Conservation (phyloP, 2,113 vertebrate species). For the Hippocampus barbouri region DNA sequence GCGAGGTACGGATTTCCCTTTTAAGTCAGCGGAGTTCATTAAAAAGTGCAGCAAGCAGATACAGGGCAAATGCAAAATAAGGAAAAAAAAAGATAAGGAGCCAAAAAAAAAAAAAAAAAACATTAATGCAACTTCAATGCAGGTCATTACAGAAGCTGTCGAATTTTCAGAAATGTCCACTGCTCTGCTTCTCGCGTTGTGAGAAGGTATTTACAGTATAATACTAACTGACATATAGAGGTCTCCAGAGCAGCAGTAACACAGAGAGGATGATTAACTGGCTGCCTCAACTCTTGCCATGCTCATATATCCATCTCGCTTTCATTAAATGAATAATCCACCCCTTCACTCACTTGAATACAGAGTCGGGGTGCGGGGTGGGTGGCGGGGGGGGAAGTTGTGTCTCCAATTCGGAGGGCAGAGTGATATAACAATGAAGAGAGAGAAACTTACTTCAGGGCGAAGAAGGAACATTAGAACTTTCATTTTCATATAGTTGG, state of each 20-base stretch:
- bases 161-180: conserved; percentile 47
- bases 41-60: conserved; percentile 37
- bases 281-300: conserved; percentile 44
- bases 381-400: background rate
- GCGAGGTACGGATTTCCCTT: conserved; percentile 14
- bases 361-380: background rate
- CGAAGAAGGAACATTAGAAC: conserved; percentile 37
- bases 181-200: conserved; percentile 40
- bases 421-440: conserved; percentile 45
- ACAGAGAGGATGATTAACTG: conserved; percentile 57
- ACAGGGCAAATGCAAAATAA: conserved; percentile 3
- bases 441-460: conserved; percentile 40
- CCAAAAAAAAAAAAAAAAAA: conserved; percentile 48
- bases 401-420: conserved; percentile 29
- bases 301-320: conserved; percentile 51
- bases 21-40: conserved; percentile 40
- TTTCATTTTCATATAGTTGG: conserved; percentile 56
- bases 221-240: conserved; percentile 69
- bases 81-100: conserved; percentile 36
- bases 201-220: conserved; percentile 60
- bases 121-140: conserved; percentile 41
- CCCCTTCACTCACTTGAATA: conserved; percentile 57
- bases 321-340: conserved; percentile 66
- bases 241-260: conserved; percentile 58
- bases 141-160: conserved; percentile 55